Base-by-base conservation (phyloP, 2,797 vertebrate genomes). In the Margarornis squamiger region DNA sequence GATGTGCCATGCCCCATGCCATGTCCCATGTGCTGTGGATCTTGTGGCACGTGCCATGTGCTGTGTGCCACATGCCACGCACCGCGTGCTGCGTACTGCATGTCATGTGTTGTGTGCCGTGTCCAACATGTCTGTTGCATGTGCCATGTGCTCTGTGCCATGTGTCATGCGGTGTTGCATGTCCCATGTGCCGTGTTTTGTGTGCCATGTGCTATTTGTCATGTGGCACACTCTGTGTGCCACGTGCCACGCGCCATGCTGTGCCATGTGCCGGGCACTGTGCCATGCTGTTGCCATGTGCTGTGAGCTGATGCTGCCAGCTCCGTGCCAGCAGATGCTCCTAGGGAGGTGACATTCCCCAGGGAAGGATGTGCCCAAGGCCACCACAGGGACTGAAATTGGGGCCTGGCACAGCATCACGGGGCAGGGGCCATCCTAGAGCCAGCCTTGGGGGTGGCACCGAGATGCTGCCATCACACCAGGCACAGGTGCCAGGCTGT, bases 381-480 rank as follows among this genome's bases (percentile, higher is more conserved):
- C 61, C 86, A 66, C 55, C 63, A 1, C 10, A 2, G 83, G 18
- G 20, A 38, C 43, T 7, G 26, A 30, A 27, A 29, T 3, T 2
- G 45, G 9, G 24, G 14, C 34, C 19, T 7, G 9, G 49, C 29
- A 45, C 46, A 10, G 32, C 19, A 5, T 11, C 11, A 2, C 0
- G 1, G 70, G 43, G 19, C 21, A 3, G 58, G 23, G 14, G 5
- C n/a, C 21, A 29, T 39, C 54, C 10, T 10, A 14, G 27, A 57
- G 5, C 5, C 2, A 29, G 1, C 41, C 7, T 3, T 3, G 4
- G 0, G 7, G 27, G 71, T 65, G 67, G 8, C 72, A 9, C 34
- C 1, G 1, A 8, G 18, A 1, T 9, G 48, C 14, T 13, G 43
- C 48, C 4, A 0, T 11, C 18, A 6, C 49, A 22, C 20, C 0